Evolutionary conservation across 2,888 invertebrate species (phyloP), one percentile per base, ranked within the genome.

Genomic region (Hydropsyche betteni): DNA sequence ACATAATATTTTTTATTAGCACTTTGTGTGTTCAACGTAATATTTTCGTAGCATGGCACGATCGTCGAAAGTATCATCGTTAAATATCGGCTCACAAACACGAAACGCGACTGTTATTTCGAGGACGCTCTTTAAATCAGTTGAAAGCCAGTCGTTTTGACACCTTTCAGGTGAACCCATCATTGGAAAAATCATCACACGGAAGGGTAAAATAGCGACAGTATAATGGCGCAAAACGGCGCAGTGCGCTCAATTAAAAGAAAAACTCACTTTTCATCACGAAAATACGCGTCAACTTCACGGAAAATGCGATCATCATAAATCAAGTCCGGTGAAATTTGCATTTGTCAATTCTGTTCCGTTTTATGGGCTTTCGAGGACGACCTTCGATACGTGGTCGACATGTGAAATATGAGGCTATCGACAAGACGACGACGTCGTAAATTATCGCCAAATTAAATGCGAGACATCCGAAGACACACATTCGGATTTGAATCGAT

Each of bases 71-170:
- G 53, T 52, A 75, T 68, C 61, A 72, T 50, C 38, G 51, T 51
- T 71, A 72, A 58, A 55, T 58, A 72, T 52, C 52, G 58, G 72
- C 53, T 55, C 7, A 33, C 55, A 72, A 64, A 72, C 72, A 72
- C 61, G 72, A 55, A 58, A 72, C 24, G 14, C 44, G 44, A 51
- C 12, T 44, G 51, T 68, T 52, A 68, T 69, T 36, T 68, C 51
- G 55, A 76, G 75, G 74, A 77, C 76, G 75, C 74, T 75, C 74
- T 75, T 77, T 77, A 75, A 77, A 75, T 74, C 74, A 68, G 68
- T 51, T 75, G 76, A 77, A 77, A 77, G 77, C 77, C 55, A 64
- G 58, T 74, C 68, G 69, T 70, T 77, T 77, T 77, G 75, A 76
- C 75, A 74, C 55, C 53, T 68, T 53, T 71, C 71, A 55, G 53